phyloP scores from a whole-genome alignment of 2,888 invertebrate species.

The Coronaproctus castanopsis region DNA sequence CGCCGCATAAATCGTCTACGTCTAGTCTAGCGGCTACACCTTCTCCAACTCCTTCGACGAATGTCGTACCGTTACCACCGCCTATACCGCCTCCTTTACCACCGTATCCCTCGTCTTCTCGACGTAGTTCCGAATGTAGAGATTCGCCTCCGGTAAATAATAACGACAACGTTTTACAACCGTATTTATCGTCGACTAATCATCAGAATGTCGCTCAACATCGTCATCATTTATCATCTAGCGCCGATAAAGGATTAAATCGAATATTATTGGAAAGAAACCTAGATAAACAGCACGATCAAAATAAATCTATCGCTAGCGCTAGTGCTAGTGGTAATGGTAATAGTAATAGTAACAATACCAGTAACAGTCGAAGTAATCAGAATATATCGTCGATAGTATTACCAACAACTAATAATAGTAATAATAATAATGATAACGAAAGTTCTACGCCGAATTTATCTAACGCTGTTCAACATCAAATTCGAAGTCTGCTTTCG shows the following conservation, averaged over 20 bases:
- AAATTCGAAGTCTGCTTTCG: slow-evolving; percentile 15
- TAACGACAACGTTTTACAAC: background rate
- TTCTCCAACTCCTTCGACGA: slow-evolving; percentile 24
- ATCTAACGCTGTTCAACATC: slow-evolving; percentile 5
- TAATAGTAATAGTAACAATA: background rate
- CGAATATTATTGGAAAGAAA: slow-evolving; percentile 46
- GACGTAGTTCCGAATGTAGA: background rate
- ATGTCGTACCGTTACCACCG: slow-evolving; percentile 18
- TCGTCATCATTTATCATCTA: background rate
- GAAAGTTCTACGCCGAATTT: background rate
- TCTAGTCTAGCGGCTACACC: slow-evolving; percentile 17
- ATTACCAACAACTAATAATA: too few species aligned
- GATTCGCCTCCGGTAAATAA: background rate
- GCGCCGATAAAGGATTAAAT: slow-evolving; percentile 33
- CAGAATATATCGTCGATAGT: too few species aligned
- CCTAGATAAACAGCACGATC: slow-evolving; percentile 38
- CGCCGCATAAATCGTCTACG: slow-evolving; percentile 27
- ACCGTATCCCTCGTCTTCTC: slow-evolving; percentile 6
- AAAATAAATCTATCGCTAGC: slow-evolving; percentile 24
- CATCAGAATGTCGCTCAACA: background rate
- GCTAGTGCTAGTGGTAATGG: background rate
- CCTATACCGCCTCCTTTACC: slow-evolving; percentile 15
- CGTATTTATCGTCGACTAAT: background rate
- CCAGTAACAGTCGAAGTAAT: background rate
- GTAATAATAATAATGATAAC: too few species aligned